These are phyloP conservation scores for Phengaris alcon DNA, from an alignment of 2,888 invertebrate genomes.

Conservation along the genomic window DNA sequence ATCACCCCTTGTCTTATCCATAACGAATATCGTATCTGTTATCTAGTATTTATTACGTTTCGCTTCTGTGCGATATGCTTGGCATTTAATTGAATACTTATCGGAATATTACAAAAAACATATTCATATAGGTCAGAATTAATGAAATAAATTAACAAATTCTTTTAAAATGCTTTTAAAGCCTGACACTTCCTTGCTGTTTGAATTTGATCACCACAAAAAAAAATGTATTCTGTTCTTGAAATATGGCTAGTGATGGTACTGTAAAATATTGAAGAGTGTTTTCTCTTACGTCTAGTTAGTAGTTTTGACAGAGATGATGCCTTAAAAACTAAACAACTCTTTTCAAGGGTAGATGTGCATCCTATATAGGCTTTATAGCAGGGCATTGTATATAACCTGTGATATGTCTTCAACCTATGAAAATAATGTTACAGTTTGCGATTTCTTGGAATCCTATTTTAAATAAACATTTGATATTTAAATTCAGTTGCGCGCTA, in stretches of 20 bases:
- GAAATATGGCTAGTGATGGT: neutral
- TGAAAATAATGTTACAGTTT: neutral
- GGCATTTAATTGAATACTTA: neutral
- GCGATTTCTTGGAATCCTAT: slow-evolving; percentile 27
- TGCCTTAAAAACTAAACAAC: neutral
- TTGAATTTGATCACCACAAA: neutral
- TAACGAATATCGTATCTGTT: slow-evolving; percentile 20
- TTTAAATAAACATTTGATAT: slow-evolving; percentile 36
- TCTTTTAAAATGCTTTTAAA: neutral
- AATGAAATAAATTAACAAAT: neutral
- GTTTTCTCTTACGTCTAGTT: too few species aligned
- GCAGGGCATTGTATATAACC: too few species aligned
- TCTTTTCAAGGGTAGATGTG: too few species aligned
- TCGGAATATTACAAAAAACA: neutral
- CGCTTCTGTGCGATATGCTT: neutral
- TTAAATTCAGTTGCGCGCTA: slow-evolving; percentile 34
- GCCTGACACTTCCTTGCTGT: neutral
- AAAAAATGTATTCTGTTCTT: neutral
- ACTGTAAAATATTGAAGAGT: neutral
- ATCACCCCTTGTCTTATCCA: slow-evolving; percentile 23
- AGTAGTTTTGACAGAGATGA: neutral
- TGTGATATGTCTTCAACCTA: neutral
- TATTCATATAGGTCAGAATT: slow-evolving; percentile 8
- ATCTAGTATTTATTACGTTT: slow-evolving; percentile 10
- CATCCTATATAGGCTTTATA: too few species aligned